phyloP scores from a whole-genome alignment of 1,140 invertebrate species.

The Caenorhabditis latens region DNA sequence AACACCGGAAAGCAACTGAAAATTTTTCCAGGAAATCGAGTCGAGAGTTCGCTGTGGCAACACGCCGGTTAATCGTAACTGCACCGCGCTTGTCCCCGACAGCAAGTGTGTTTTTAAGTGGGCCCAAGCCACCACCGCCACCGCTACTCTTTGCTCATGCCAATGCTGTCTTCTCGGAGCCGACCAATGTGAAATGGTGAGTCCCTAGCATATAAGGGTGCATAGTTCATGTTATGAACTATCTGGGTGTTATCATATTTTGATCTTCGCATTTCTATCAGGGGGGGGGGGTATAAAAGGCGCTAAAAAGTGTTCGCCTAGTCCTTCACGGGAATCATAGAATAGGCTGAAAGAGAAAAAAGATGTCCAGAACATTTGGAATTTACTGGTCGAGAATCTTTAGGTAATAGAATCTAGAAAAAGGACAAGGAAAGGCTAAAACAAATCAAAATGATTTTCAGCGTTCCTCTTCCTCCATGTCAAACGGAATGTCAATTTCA shows the following conservation, averaged over 20 bases:
- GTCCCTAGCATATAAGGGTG: neutral
- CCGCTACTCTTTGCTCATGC: constrained; percentile 55
- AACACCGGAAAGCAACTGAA: too few species aligned
- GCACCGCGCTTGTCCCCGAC: constrained; percentile 53
- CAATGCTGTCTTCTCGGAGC: constrained; percentile 48
- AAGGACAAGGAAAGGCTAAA: neutral
- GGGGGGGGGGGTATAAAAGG: constrained; percentile 5
- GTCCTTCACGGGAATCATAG: neutral
- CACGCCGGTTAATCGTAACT: constrained; percentile 45
- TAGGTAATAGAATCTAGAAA: neutral
- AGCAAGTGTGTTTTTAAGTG: constrained; percentile 63
- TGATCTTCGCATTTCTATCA: too few species aligned
- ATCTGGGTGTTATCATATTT: neutral
- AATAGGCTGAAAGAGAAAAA: neutral
- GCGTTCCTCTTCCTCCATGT: constrained; percentile 52
- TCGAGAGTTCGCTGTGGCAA: constrained; percentile 58
- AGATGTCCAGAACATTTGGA: neutral
- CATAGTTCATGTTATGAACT: constrained; percentile 42
- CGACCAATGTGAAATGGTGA: constrained; percentile 42
- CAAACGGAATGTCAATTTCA: constrained; percentile 45
- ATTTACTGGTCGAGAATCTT: neutral
- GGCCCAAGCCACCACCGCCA: constrained; percentile 58
- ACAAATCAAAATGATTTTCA: constrained; percentile 2
- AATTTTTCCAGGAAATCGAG: constrained; percentile 19
- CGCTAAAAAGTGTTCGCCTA: neutral